Evolutionary conservation across 2,888 invertebrate genomes (phyloP), one percentile per base, ranked within the genome.

Genomic region (Sesia apiformis): DNA sequence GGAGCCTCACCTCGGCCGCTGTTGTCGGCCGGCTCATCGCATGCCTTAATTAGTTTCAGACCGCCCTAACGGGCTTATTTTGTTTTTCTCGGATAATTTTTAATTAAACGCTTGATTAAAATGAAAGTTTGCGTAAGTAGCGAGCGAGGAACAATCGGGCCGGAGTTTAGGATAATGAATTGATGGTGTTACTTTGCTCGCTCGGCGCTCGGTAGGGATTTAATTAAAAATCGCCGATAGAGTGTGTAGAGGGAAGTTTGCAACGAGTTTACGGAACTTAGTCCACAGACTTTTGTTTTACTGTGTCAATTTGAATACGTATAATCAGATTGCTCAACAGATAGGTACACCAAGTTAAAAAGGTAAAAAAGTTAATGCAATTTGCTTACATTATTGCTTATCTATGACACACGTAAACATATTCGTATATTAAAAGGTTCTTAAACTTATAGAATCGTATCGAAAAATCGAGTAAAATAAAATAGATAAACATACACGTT

Each of bases 91-190:
- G 84, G 87, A 87, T 88, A 89, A 89, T 89, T 89, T 89, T 89
- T 88, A 89, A 89, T 89, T 89, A 89, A 88, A 89, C 85, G 89
- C 87, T 88, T 89, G 89, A 89, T 89, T 88, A 89, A 89, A 89
- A 89, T 89, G 86, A 89, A 88, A 89, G 88, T 89, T 89, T 87
- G 87, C 85, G 84, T 88, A 89, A 89, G 89, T 89, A 88, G 84
- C 87, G 84, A 82, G 81, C 87, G 84, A 80, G 83, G 84, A 88
- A 88, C 87, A 88, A 88, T 89, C 87, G 86, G 81, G 84, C 79
- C 78, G 72, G 87, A 89, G 89, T 88, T 89, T 88, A 88, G 89
- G 87, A 87, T 89, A 89, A 88, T 89, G 88, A 88, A 89, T 89
- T 89, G 87, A 88, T 89, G 87, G 88, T 87, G 89, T 88, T 87